These are phyloP conservation scores for Cyanocitta stelleri DNA, from an alignment of 2,113 vertebrate species.

Conservation along the genomic window DNA sequence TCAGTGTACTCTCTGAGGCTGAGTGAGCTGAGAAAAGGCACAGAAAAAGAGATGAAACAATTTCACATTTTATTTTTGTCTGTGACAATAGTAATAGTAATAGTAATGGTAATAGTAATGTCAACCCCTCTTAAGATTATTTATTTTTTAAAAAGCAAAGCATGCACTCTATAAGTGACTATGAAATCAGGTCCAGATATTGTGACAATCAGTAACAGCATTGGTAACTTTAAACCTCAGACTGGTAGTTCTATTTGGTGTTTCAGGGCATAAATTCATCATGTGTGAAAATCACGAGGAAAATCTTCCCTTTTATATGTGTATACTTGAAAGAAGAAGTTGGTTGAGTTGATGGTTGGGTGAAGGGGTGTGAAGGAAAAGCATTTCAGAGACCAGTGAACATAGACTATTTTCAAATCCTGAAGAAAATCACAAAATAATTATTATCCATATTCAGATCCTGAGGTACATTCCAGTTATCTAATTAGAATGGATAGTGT, in stretches of 20 bases:
- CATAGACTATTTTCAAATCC: background rate
- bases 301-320: background rate
- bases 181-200: background rate
- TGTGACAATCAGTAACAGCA: background rate
- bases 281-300: background rate
- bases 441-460: background rate
- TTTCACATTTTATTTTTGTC: background rate
- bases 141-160: background rate
- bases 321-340: background rate
- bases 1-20: background rate
- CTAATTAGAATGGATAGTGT: background rate
- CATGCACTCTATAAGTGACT: background rate
- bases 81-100: background rate
- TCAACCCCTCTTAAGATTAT: background rate
- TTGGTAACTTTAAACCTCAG: background rate
- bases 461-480: background rate
- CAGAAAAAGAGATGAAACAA: background rate
- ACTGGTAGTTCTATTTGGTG: background rate
- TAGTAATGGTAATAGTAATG: background rate
- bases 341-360: background rate
- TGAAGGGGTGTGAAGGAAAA: background rate
- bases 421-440: background rate
- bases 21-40: background rate
- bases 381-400: slow-evolving; percentile 6
- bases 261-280: slow-evolving; percentile 8